These are phyloP conservation scores for Agapornis canus DNA, from an alignment of 2,797 vertebrate species.

Conservation along the genomic window DNA sequence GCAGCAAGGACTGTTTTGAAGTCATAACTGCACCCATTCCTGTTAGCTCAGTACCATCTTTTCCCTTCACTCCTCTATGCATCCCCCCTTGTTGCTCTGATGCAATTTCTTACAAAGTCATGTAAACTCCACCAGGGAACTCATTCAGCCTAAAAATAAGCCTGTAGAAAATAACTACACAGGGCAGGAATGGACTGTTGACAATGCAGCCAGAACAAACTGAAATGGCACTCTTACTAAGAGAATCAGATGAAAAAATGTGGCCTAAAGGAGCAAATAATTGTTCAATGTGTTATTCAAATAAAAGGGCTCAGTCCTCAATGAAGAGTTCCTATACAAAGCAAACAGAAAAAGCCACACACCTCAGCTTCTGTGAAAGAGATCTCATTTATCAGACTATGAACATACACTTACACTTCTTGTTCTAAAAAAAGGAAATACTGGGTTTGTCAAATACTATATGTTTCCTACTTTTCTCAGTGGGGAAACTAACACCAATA, in stretches of 20 bases:
- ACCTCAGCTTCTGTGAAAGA: neutral
- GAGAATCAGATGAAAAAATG: neutral
- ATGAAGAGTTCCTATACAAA: slow-evolving; percentile 7
- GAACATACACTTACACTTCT: neutral
- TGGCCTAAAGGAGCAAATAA: neutral
- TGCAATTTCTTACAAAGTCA: neutral
- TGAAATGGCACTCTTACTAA: neutral
- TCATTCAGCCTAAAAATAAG: neutral
- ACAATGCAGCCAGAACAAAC: neutral
- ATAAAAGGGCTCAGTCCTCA: slow-evolving; percentile 15
- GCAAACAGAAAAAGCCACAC: slow-evolving; percentile 27
- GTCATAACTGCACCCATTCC: neutral
- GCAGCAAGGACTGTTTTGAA: neutral
- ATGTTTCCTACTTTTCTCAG: neutral
- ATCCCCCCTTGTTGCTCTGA: fast-evolving
- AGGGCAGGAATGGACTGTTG: neutral
- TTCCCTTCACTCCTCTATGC: neutral
- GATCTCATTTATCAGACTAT: neutral
- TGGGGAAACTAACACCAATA: neutral
- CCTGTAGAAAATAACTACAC: neutral
- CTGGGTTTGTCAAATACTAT: neutral
- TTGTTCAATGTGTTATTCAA: slow-evolving; percentile 10
- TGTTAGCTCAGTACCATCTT: neutral
- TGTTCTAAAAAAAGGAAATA: slow-evolving; percentile 18
- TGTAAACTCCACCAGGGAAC: neutral